These are phyloP conservation scores for Morpho helenor DNA, from an alignment of 2,888 invertebrate species.

Conservation along the genomic window DNA sequence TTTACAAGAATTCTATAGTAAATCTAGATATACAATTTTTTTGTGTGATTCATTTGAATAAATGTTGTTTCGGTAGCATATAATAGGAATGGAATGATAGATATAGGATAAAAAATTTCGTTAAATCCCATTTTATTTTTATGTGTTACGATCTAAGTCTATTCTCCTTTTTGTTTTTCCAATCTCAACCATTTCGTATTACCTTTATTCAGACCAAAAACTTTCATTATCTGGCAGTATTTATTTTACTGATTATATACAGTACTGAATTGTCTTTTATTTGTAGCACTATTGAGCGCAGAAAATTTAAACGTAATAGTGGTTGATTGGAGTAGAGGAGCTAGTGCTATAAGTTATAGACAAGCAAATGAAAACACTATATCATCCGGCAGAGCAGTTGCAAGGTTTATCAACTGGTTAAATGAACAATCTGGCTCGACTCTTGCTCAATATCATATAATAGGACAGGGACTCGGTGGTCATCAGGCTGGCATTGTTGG, in stretches of 20 bases:
- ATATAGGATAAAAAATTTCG: too few species aligned
- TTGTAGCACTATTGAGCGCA: conserved; percentile 45
- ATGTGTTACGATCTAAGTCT: too few species aligned
- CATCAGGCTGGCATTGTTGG: conserved; percentile 56
- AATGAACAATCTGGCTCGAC: conserved; percentile 38
- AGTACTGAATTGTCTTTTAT: neutral
- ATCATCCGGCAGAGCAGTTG: conserved; percentile 46
- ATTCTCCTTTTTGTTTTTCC: too few species aligned
- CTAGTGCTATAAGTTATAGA: conserved; percentile 39
- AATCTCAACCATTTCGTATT: too few species aligned
- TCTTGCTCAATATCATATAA: conserved; percentile 45
- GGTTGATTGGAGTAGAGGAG: conserved; percentile 57
- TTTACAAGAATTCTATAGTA: neutral
- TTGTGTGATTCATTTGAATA: too few species aligned
- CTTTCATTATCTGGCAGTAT: too few species aligned
- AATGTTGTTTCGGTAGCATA: too few species aligned
- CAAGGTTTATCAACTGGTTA: conserved; percentile 51
- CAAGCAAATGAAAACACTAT: conserved; percentile 45
- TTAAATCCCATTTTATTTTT: too few species aligned
- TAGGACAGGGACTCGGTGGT: conserved; percentile 56
- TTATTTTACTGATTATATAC: too few species aligned
- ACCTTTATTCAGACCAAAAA: too few species aligned
- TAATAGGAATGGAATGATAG: too few species aligned
- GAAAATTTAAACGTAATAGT: conserved; percentile 58
- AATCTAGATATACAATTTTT: too few species aligned